These are phyloP conservation scores for Ypsolopha sequella DNA, from an alignment of 2,888 invertebrate genomes.

Conservation along the genomic window DNA sequence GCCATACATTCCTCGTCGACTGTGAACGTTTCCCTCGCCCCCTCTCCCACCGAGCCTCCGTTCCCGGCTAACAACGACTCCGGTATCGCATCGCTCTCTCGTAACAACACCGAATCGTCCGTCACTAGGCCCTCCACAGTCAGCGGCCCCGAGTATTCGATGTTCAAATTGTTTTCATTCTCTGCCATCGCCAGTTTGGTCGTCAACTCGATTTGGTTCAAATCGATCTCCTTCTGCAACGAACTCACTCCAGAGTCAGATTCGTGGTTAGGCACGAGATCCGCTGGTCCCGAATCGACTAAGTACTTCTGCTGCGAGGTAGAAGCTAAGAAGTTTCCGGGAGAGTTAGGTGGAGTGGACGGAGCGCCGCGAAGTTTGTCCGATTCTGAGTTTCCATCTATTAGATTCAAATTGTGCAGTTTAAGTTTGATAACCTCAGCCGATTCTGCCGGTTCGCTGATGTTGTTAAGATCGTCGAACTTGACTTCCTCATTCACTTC, in stretches of 20 bases:
- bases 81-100: slow-evolving; percentile 33
- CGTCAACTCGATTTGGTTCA: slow-evolving; percentile 58
- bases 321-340: slow-evolving; percentile 46
- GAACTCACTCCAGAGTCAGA: slow-evolving; percentile 20
- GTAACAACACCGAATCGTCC: slow-evolving; percentile 27
- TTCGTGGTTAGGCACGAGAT: slow-evolving; percentile 17
- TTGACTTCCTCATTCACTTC: slow-evolving; percentile 34
- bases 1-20: slow-evolving; percentile 79
- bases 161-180: slow-evolving; percentile 64
- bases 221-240: slow-evolving; percentile 36
- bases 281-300: slow-evolving; percentile 32
- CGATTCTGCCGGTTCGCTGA: slow-evolving; percentile 25
- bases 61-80: slow-evolving; percentile 59
- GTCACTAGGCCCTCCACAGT: slow-evolving; percentile 39
- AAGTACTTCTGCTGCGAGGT: slow-evolving; percentile 49
- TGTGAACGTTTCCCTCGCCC: slow-evolving; percentile 68
- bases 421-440: slow-evolving; percentile 18
- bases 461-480: slow-evolving; percentile 36
- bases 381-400: background rate
- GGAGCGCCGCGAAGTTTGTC: slow-evolving; percentile 28
- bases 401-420: slow-evolving; percentile 16
- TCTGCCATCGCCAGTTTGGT: slow-evolving; percentile 62
- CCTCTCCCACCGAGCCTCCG: slow-evolving; percentile 55
- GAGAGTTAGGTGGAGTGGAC: slow-evolving; percentile 56
- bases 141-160: slow-evolving; percentile 58